A percentile compares a stretch with the other conserved stretches of the same genome.
phyloP scores from a whole-genome alignment of 2,113 vertebrate species.

The Barbus barbus region DNA sequence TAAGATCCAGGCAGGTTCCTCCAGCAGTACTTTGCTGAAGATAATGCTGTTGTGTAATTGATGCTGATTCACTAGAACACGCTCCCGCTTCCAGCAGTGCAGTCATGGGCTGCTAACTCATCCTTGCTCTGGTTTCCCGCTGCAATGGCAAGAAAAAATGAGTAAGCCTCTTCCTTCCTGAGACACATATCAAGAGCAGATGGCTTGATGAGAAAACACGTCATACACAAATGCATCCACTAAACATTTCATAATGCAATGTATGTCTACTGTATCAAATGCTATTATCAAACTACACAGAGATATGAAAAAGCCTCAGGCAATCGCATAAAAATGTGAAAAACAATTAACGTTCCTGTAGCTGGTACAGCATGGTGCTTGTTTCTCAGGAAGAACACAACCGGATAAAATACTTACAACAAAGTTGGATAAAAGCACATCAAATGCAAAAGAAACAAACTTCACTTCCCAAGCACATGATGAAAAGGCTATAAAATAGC shows the following conservation, averaged over 20 bases:
- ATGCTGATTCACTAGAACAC: conserved; percentile 12
- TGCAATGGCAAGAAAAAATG: conserved; percentile 45
- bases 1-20: conserved; percentile 34
- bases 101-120: conserved; percentile 50
- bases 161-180: not conserved
- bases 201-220: conserved; percentile 12
- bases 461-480: not conserved
- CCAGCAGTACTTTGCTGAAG: not conserved
- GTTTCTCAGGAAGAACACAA: not conserved
- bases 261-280: not conserved
- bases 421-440: too few relatives aligned
- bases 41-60: conserved; percentile 26
- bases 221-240: not conserved
- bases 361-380: not conserved
- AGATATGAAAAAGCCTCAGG: too few relatives aligned
- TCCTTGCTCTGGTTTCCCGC: conserved; percentile 51
- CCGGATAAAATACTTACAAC: not conserved
- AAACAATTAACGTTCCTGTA: not conserved
- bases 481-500: not conserved
- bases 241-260: conserved; percentile 3
- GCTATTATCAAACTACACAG: not conserved
- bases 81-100: conserved; percentile 31
- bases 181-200: conserved; percentile 25
- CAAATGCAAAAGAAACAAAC: too few relatives aligned
- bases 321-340: conserved; percentile 39